These are phyloP conservation scores for Hydractinia symbiolongicarpus DNA, from an alignment of 30 jellyfish, hydroid and myxozoan species.

Conservation along the genomic window DNA sequence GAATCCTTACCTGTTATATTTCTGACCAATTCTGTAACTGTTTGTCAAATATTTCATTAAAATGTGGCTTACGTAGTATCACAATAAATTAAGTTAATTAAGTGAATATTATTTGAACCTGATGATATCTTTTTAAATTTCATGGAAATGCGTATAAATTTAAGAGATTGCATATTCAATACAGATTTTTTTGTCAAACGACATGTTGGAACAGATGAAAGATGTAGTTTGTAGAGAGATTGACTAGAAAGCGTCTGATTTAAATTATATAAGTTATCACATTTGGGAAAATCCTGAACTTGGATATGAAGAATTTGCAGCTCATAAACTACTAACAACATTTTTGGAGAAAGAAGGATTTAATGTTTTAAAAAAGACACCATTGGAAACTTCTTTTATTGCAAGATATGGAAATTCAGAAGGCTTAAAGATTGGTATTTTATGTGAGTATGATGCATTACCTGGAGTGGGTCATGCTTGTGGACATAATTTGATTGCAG, in stretches of 20 bases:
- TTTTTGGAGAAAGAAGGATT: slow-evolving; percentile 74
- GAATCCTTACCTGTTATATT: too few relatives aligned
- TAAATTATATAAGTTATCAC: slow-evolving; percentile 51
- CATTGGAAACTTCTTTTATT: slow-evolving; percentile 78
- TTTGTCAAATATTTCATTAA: too few relatives aligned
- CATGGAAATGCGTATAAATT: too few relatives aligned
- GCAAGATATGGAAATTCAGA: slow-evolving; percentile 59
- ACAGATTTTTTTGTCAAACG: too few relatives aligned
- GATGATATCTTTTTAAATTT: too few relatives aligned
- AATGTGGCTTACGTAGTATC: too few relatives aligned
- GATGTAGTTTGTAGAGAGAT: slow-evolving; percentile 26
- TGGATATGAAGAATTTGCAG: slow-evolving; percentile 59
- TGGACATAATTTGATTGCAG: slow-evolving; percentile 48
- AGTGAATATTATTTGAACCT: too few relatives aligned
- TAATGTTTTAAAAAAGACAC: slow-evolving; percentile 51
- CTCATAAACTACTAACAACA: slow-evolving; percentile 54
- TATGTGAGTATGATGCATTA: slow-evolving; percentile 87
- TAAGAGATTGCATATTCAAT: too few relatives aligned
- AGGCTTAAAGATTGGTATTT: slow-evolving; percentile 65
- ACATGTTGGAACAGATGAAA: slow-evolving; percentile 37
- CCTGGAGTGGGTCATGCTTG: slow-evolving; percentile 96
- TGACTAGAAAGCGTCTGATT: slow-evolving; percentile 31
- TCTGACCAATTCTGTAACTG: too few relatives aligned
- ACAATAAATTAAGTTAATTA: too few relatives aligned
- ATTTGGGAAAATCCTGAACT: slow-evolving; percentile 83